Evolutionary conservation across 2,888 invertebrate species (phyloP).

Genomic region (Pachydiplax longipennis): DNA sequence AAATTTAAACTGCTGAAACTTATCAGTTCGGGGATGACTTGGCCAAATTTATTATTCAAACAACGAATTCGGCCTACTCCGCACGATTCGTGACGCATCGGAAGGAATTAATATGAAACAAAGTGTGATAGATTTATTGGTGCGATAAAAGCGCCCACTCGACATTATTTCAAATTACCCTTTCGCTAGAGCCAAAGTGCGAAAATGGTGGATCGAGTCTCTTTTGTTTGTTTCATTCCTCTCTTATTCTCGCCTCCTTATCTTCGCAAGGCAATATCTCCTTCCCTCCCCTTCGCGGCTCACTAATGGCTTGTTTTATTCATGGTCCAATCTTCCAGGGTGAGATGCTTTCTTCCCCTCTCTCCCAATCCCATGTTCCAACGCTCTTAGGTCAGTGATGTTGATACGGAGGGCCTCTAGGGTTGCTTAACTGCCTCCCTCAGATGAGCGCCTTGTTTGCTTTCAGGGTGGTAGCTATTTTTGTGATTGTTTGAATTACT

Average conservation of each 20-base stretch:
- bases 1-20: too few species aligned
- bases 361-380: not conserved
- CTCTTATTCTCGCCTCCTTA: not conserved
- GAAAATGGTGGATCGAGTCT: not conserved
- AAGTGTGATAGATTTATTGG: not conserved
- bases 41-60: too few species aligned
- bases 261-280: not conserved
- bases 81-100: not conserved
- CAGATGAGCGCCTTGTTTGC: not conserved
- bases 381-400: conserved; percentile 21
- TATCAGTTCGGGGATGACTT: too few species aligned
- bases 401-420: conserved; percentile 9
- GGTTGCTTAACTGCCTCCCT: not conserved
- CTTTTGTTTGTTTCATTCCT: not conserved
- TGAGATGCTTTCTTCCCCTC: not conserved
- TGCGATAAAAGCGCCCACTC: not conserved
- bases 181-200: not conserved
- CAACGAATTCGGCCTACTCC: too few species aligned
- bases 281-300: not conserved
- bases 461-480: not conserved
- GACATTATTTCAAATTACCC: not conserved
- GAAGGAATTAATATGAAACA: not conserved
- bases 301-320: conserved; percentile 42
- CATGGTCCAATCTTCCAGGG: conserved; percentile 32
- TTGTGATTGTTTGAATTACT: conserved; percentile 7